Base-by-base conservation (phyloP, 1,140 invertebrate genomes). In the Triops longicaudatus region DNA sequence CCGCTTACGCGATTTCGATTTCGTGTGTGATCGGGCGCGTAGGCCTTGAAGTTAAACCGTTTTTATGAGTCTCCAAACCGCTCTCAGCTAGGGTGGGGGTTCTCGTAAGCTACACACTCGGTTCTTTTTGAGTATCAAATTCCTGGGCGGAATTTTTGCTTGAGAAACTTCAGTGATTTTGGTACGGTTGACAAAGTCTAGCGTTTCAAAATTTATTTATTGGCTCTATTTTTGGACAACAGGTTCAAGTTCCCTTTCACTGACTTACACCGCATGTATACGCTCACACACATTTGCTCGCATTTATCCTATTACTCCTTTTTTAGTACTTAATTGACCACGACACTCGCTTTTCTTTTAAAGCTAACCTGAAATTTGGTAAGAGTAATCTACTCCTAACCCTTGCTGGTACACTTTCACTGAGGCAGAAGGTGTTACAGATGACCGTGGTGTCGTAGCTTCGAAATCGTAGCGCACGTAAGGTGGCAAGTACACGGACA, bases 391-490 rank as follows among this genome's bases (percentile, higher is more conserved):
- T 14, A 63, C 50, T 22, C 50, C 50, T 63, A 63, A 63, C 50
- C 50, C 50, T 63, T 63, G 50, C 22, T 63, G 50, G 22, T 63
- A 63, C 50, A 63, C 50, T 22, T 22, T 63, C 14, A 63, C 50
- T 1, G 50, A 63, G 50, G 50, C 50, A 3, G 50, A n/a, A 22
- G 50, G 50, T 63, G 50, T 17, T 63, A 17, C 50, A 63, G 50
- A 6, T 14, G 50, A 6, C 50, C 50, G 14, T 85, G 81, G 91
- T 90, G 1, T 91, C 91, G 50, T 91, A 91, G 44, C 92, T 82
- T 85, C 92, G 91, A 82, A 92, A 92, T 81, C 92, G 90, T 83
- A 92, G 90, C 0, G 90, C 90, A 78, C 43, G 22, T 75, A 77
- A 26, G 76, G 72, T 11, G 1, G 87, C 89, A 44, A 87, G 87